phyloP scores from a whole-genome alignment of 2,797 vertebrate genomes.

The Alauda arvensis region DNA sequence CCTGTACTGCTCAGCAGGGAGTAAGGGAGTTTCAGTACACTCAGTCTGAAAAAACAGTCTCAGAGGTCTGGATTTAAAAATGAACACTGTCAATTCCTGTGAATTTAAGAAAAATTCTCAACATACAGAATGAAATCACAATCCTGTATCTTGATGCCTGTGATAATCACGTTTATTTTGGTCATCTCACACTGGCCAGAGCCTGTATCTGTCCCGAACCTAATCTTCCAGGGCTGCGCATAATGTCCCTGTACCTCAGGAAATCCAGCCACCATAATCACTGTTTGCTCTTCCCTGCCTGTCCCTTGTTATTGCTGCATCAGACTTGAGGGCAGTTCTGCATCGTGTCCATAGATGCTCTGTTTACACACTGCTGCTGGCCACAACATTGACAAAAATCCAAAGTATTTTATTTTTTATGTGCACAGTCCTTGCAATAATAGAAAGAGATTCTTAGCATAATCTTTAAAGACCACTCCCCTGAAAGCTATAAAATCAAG shows the following conservation, averaged over 20 bases:
- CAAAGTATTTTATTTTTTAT: background rate
- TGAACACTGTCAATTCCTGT: background rate
- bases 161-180: background rate
- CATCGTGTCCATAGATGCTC: background rate
- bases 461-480: background rate
- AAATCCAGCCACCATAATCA: background rate
- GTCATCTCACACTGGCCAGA: background rate
- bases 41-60: background rate
- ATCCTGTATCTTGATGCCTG: background rate
- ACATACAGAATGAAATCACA: background rate
- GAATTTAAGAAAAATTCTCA: background rate
- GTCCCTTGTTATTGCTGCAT: background rate
- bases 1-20: background rate
- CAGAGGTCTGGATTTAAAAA: background rate
- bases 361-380: background rate
- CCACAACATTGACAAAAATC: background rate
- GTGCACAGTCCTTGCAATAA: background rate
- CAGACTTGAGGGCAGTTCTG: background rate
- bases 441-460: background rate
- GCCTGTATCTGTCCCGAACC: background rate
- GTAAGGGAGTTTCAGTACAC: background rate
- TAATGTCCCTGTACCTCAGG: background rate
- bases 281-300: background rate
- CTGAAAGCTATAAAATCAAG: background rate
- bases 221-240: background rate